Percentiles rank a stretch among this genome's conserved stretches.
Evolutionary conservation across 2,113 vertebrate genomes (phyloP).

Genomic region (Brienomyrus longianalis): DNA sequence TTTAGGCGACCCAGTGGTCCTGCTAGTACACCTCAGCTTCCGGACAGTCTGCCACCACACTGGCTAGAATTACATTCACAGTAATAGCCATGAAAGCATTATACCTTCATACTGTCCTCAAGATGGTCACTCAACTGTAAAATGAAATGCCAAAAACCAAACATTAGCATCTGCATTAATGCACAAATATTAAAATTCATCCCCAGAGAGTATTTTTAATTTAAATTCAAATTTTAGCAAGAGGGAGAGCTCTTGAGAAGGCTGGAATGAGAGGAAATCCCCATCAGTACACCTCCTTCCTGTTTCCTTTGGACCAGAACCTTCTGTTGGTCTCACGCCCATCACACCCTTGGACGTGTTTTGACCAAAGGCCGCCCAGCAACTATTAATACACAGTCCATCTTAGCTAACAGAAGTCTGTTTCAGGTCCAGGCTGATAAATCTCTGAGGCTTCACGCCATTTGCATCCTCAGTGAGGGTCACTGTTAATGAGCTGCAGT

Average conservation of each 20-base stretch:
- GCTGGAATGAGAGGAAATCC: not conserved
- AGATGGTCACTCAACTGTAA: not conserved
- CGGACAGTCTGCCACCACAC: not conserved
- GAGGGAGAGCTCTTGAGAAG: not conserved
- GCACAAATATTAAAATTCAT: not conserved
- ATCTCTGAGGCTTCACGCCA: not conserved
- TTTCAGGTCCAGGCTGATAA: not conserved
- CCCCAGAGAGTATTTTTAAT: not conserved
- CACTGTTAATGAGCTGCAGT: not conserved
- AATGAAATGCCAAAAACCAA: not conserved
- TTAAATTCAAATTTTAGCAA: not conserved
- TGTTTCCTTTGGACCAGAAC: not conserved
- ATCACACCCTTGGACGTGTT: not conserved
- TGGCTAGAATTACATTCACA: not conserved
- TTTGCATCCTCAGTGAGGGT: not conserved
- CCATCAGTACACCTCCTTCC: not conserved
- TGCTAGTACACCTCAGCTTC: not conserved
- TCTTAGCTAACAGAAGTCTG: not conserved
- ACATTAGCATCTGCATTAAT: constrained; percentile 3
- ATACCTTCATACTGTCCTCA: not conserved
- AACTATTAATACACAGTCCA: not conserved
- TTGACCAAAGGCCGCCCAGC: not conserved
- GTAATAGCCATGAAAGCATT: not conserved
- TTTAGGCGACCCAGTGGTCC: not conserved
- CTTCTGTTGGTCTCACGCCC: not conserved